Conservation (phyloP, 2,113 vertebrate species). For the Tringa solitaria region DNA sequence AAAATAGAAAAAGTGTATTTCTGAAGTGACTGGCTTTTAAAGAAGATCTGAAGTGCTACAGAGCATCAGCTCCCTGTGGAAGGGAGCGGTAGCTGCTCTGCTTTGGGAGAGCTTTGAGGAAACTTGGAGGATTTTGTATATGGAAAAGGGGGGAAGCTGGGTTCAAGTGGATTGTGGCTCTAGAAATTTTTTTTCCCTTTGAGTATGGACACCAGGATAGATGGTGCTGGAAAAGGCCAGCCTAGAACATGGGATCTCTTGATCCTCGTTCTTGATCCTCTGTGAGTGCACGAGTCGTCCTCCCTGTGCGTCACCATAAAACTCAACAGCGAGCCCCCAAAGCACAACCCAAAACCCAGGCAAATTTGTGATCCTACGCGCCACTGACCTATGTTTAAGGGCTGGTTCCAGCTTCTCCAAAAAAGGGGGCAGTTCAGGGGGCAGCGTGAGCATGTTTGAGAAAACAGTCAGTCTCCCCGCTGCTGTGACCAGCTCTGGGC, state of each 20-base stretch:
- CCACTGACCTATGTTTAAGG: neutral
- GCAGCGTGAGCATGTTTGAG: no score
- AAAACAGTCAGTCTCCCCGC: rapidly evolving
- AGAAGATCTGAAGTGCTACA: neutral
- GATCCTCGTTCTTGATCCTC: neutral
- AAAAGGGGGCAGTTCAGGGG: neutral
- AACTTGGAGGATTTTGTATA: neutral
- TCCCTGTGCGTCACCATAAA: rapidly evolving
- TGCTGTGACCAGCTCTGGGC: neutral
- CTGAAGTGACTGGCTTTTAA: neutral
- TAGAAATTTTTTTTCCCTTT: neutral
- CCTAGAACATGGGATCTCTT: neutral
- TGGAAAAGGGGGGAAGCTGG: neutral
- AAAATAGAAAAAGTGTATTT: neutral
- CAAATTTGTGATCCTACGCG: neutral
- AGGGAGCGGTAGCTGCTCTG: neutral
- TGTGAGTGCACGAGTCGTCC: neutral
- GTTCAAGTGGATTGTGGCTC: neutral
- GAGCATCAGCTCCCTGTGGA: neutral
- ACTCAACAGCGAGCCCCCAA: neutral
- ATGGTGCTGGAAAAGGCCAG: neutral
- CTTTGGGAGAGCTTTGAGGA: neutral
- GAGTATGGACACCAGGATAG: neutral
- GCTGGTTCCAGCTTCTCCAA: neutral
- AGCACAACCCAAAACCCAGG: neutral